Base-by-base conservation (phyloP, 1,140 invertebrate genomes). In the Brachionus plicatilis region DNA sequence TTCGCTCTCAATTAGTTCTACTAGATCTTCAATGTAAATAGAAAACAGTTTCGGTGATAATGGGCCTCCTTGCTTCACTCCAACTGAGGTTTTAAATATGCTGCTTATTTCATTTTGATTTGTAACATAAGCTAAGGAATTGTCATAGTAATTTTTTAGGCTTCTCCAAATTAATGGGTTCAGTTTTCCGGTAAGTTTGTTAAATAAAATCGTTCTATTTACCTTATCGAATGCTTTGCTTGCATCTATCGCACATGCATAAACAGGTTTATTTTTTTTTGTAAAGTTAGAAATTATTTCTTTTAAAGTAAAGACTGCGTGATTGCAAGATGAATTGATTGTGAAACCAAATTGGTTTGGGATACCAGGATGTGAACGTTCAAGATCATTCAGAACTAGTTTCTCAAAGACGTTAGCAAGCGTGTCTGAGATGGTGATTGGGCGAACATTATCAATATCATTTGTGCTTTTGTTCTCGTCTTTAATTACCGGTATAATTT, bases 391-490 rank as follows among this genome's bases (percentile, higher is more conserved):
- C 37, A 72, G n/a, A 17, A 72, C 20, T 17, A 72, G 68, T 43
- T 72, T 72, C 41, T 72, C 68, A 43, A 41, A 72, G 33, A 72
- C 41, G 24, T 72, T 72, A 12, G 68, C 37, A 12, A 72, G 29
- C 14, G 68, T 72, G 68, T 72, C 68, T n/a, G 68, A 72, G 11
- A 72, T 27, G 12, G 68, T 72, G 11, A 72, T 72, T 41, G 68
- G 68, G 33, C 68, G 11, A 43, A 72, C 14, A 20, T 72, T 72
- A 37, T 72, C 41, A 17, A 72, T 43, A 37, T 72, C 68, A 17
- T 43, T 43, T 41, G 12, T 43, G 37, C 20, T 20, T 43, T 72
- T 72, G 11, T 41, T 43, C 29, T 43, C 37, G 37, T 72, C 68
- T 72, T 72, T 72, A 17, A 72, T 72, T 12, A 68, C 6, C 20